Evolutionary conservation across 2,797 vertebrate genomes (phyloP), one percentile per base, ranked within the genome.

Genomic region (Pampus argenteus): DNA sequence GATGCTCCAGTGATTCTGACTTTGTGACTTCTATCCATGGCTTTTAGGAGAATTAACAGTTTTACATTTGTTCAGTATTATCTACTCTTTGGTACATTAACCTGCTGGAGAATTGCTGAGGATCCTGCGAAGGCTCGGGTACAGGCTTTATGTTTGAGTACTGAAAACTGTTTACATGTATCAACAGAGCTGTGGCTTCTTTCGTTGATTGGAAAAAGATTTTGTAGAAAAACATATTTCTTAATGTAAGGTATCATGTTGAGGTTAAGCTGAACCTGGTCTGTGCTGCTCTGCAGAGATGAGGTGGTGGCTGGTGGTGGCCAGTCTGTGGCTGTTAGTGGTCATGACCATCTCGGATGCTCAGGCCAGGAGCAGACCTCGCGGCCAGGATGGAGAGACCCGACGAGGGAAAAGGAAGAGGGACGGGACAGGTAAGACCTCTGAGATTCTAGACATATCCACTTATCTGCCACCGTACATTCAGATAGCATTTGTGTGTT

Each of bases 311-410:
- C 56, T 82, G 13, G 2, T 95, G 28, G 78, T 87, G 67, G 74
- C 93, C 74, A 89, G 51, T 48, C 85, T 91, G 64, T 80, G 94
- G 55, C 89, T 97, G 79, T 78, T 97, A 10, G 56, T 93, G 29
- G 89, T 67, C 65, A 76, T 95, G 78, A 93, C 79, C 57, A 3
- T 80, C 9, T 83, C 87, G 0, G 74, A 92, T 2, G 87, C 86
- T 59, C 87, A 82, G 47, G 90, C 49, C 71, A 68, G 14, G 86
- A 86, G 13, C 55, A 51, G 42, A 74, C 48, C 60, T 38, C 78
- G 2, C 13, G 47, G 89, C 75, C 70, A 66, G 40, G 0, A 75
- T 1, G 71, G 47, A 11, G 83, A 64, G 48, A 67, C 10, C 10
- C 58, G 40, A 15, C 58, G 57, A 57, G 68, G 88, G 76, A 95